Conservation (phyloP, 2,113 vertebrate genomes). For the Enhydra lutris region DNA sequence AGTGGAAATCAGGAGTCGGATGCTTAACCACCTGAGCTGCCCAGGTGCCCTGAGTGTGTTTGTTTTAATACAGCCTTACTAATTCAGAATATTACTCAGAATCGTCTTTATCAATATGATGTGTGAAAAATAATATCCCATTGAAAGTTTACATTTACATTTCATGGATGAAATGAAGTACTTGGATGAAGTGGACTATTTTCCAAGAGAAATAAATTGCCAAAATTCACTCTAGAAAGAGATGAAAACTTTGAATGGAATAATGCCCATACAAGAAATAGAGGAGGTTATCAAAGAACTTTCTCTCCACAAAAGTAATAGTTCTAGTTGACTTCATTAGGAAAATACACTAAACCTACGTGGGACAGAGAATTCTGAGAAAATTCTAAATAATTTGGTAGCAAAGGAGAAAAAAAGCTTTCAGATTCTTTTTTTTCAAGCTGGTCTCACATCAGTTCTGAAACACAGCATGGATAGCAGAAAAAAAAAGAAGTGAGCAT, state of each 20-base stretch:
- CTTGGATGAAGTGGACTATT: background rate
- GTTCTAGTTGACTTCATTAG: background rate
- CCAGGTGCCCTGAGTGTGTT: background rate
- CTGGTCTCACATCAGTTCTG: background rate
- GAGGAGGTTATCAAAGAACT: background rate
- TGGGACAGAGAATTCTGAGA: background rate
- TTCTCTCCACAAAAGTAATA: background rate
- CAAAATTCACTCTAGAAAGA: background rate
- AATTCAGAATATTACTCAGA: background rate
- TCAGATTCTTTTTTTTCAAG: background rate
- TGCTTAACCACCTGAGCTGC: background rate
- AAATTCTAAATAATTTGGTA: background rate
- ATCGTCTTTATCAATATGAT: background rate
- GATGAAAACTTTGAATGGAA: background rate
- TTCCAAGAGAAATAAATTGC: background rate
- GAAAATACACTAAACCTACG: background rate
- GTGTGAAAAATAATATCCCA: background rate
- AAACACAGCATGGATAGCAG: background rate
- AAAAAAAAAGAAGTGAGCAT: background rate
- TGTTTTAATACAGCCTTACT: background rate
- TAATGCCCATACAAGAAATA: background rate
- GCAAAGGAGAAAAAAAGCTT: background rate
- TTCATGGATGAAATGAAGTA: background rate
- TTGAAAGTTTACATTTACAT: conserved; percentile 16
- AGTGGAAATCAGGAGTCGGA: background rate